A percentile compares a stretch with the other conserved stretches of the same genome.
Evolutionary conservation across 1,140 invertebrate genomes (phyloP).

Genomic region (Atta texana): DNA sequence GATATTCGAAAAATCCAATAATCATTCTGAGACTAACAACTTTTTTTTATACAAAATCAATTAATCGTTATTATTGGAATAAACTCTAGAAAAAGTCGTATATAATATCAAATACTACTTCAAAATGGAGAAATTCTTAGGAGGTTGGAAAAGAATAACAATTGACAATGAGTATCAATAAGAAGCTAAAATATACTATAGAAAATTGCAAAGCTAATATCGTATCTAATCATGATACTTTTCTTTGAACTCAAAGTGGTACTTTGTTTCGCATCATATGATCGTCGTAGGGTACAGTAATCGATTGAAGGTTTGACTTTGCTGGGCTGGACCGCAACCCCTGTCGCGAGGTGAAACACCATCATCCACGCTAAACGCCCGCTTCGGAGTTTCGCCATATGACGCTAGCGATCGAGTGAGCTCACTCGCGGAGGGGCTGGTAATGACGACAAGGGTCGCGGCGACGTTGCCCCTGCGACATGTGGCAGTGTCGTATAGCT

Average conservation of each 20-base stretch:
- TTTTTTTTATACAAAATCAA: no score
- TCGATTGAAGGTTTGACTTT: slow-evolving; percentile 39
- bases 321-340: slow-evolving; percentile 40
- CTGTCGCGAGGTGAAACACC: slow-evolving; percentile 24
- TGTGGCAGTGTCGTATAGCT: slow-evolving; percentile 72
- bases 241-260: slow-evolving; percentile 20
- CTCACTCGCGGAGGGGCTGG: slow-evolving; percentile 70
- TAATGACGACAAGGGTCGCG: slow-evolving; percentile 72
- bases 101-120: background rate
- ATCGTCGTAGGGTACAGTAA: slow-evolving; percentile 39
- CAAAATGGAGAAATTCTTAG: background rate
- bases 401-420: slow-evolving; percentile 71
- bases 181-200: background rate
- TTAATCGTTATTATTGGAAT: background rate
- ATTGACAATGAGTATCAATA: background rate
- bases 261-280: slow-evolving; percentile 13
- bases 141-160: background rate
- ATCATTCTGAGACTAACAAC: background rate
- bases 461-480: slow-evolving; percentile 73
- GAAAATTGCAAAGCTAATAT: background rate
- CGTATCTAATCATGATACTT: slow-evolving; percentile 11
- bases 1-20: background rate
- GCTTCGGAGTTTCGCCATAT: slow-evolving; percentile 69
- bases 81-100: background rate
- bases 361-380: slow-evolving; percentile 38